Base-by-base conservation (phyloP, 2,113 vertebrate species). In the Phylloscopus trochilus region DNA sequence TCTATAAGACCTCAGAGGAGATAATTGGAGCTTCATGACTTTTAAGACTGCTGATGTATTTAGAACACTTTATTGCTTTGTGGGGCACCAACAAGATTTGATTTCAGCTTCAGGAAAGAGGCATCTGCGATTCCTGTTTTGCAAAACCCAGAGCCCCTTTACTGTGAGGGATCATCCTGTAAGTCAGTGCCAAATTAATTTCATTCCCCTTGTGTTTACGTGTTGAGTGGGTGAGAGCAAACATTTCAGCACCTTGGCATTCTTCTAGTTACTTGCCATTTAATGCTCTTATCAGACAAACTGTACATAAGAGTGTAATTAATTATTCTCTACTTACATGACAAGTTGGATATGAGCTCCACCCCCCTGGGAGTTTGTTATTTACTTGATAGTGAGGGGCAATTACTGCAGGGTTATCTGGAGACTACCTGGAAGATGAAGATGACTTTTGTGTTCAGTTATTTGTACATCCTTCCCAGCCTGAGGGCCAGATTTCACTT, bases 301-400 rank as follows among this genome's bases (percentile, higher is more conserved):
- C 95, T 95, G 95, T 97, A 98, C 98, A 97, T 95, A 97, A 82
- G 77, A 96, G 89, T 67, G 89, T 94, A 97, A 98, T 98, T 97
- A 98, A 98, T 98, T 97, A 96, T 92, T 96, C 85, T 95, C 80
- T 89, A 94, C 96, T 97, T 97, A 92, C 93, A 87, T 81, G 95
- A 96, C 95, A 97, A 96, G 93, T 95, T 88, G 69, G 62, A 59
- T 87, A 76, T 87, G 96, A 97, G 86, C 96, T 93, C 87, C 72
- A 46, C 76, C 56, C 83, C 62, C 11, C 2, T 66, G 58, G 51
- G 94, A 90, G 39, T 87, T 58, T 60, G 9, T 95, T 97, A 85
- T 88, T 93, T 93, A 90, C 96, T 78, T 94, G 87, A 72, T 56
- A 27, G 39, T 75, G 92, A 77, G 18, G 53, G 70, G 74, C 92